Evolutionary conservation across 2,113 vertebrate genomes (phyloP).

Genomic region (Rhagologus leucostigma): DNA sequence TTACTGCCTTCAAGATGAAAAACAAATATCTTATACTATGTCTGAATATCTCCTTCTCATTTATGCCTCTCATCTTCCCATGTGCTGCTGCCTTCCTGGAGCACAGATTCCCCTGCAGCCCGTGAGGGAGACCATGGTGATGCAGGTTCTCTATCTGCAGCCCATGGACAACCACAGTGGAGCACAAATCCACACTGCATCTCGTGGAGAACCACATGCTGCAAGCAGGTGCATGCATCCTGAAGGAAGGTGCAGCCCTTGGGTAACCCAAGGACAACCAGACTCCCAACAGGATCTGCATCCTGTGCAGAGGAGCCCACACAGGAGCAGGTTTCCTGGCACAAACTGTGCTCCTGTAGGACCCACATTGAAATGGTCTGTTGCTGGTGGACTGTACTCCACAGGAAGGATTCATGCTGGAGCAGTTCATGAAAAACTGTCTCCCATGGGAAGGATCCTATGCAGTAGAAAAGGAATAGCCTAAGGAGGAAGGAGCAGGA

Average conservation of each 20-base stretch:
- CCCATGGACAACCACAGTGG: not conserved
- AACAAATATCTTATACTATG: not conserved
- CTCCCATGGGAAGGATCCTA: not conserved
- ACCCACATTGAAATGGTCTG: not conserved
- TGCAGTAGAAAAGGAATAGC: not conserved
- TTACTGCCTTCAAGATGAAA: not conserved
- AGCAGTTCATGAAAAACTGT: not conserved
- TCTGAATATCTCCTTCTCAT: not conserved
- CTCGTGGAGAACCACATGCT: not conserved
- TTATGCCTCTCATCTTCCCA: not conserved
- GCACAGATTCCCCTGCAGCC: not conserved
- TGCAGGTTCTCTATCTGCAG: not conserved
- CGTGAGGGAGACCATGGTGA: accelerated
- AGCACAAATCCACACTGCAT: not conserved
- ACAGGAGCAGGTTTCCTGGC: not conserved
- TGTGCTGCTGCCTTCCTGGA: not conserved
- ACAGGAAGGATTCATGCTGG: not conserved
- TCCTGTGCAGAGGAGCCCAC: not conserved
- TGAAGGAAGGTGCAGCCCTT: not conserved
- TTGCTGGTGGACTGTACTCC: not conserved
- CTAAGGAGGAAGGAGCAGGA: not conserved
- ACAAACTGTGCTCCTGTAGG: not conserved
- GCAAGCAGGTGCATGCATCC: not conserved
- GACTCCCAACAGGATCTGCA: not conserved
- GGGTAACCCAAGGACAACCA: not conserved